Evolutionary conservation across 2,888 invertebrate genomes (phyloP), one percentile per base, ranked within the genome.

Genomic region (Eristalinus aeneus): DNA sequence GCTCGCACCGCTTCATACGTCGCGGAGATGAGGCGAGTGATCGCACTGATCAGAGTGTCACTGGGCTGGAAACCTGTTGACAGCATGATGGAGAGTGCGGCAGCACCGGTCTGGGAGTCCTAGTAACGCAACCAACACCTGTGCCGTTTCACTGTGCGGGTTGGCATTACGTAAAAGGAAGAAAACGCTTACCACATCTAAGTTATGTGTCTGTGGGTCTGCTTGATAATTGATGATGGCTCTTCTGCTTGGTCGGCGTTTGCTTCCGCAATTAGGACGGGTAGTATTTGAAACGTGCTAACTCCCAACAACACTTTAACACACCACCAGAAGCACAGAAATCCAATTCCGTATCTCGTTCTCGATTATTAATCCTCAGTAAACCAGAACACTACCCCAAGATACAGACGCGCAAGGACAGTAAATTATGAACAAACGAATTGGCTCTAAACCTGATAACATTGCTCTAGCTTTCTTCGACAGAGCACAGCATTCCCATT

Each of bases 131-230:
- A 36, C 54, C 22, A 74, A 74, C 64, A 74, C 73, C 73, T 74
- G 73, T 74, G 64, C 64, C 23, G 12, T 56, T 36, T 27, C 27
- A 63, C 54, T 23, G 46, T 32, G 16, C 16, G 56, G 31, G 27
- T 36, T 46, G 27, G 56, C 36, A 54, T 74, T 65, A 74, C 56
- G 73, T 56, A 74, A 74, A 74, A 74, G 64, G 73, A 74, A 74
- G 73, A 27, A 46, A 74, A 74, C 56, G 54, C 73, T 64, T 65
- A 56, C 54, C 16, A 64, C 56, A 9, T 34, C 12, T 61, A 22
- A 74, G 64, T 74, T 64, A 74, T 64, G 36, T 74, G 73, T 74
- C 27, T 74, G 64, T 74, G 73, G 64, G 56, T 74, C 63, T 67
- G 31, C 32, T 8, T 8, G 8, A 46, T 46, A 16, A 46, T 46